Conservation (phyloP, 1,140 invertebrate species). For the Melitaea cinxia region DNA sequence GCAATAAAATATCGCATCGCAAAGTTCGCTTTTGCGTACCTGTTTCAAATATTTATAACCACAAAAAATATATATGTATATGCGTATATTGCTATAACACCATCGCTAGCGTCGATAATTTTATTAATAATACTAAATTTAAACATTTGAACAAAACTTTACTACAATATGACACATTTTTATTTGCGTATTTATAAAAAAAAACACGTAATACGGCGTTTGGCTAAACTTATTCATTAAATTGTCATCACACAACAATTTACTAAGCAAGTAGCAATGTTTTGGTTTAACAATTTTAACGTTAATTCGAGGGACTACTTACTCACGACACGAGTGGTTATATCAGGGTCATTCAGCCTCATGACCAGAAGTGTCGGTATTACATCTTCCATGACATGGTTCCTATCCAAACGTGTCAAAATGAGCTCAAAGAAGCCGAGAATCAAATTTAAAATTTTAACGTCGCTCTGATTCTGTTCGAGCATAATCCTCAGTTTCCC, state of each 20-base stretch:
- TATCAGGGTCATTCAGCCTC: slow-evolving; percentile 92
- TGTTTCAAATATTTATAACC: neutral
- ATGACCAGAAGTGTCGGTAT: slow-evolving; percentile 95
- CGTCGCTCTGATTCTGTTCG: slow-evolving; percentile 90
- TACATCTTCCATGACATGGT: slow-evolving; percentile 94
- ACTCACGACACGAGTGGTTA: slow-evolving; percentile 91
- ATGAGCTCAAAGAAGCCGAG: slow-evolving; percentile 90
- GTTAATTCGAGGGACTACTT: slow-evolving; percentile 81
- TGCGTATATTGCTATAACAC: too few relatives aligned
- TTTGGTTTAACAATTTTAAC: neutral
- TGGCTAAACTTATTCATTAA: too few relatives aligned
- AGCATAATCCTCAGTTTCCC: slow-evolving; percentile 94
- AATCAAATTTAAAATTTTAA: slow-evolving; percentile 89
- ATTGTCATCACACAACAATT: too few relatives aligned
- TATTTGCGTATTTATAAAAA: too few relatives aligned
- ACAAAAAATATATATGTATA: too few relatives aligned
- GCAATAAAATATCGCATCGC: slow-evolving; percentile 1
- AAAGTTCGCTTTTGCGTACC: slow-evolving; percentile 2
- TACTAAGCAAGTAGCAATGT: neutral
- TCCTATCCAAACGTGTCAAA: slow-evolving; percentile 91
- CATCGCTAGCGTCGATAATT: too few relatives aligned
- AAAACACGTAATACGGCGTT: too few relatives aligned
- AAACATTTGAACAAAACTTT: too few relatives aligned
- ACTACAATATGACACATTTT: too few relatives aligned
- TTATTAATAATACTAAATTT: too few relatives aligned